Evolutionary conservation across 2,797 vertebrate species (phyloP).

Genomic region (Platyrinchus mystaceus): DNA sequence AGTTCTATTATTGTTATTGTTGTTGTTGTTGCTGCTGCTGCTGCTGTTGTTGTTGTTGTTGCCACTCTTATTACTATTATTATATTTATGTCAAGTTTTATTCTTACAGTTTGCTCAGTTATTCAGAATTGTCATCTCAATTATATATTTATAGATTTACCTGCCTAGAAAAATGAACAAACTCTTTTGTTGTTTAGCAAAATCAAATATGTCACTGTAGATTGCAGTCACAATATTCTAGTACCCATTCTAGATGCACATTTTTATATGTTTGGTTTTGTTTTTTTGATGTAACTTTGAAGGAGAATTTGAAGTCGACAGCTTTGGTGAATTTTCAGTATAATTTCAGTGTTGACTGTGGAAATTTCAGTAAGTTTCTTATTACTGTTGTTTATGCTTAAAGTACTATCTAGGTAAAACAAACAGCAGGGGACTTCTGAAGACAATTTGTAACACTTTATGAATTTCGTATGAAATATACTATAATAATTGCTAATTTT

Average conservation of each 20-base stretch:
- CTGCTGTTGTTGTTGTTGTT: neutral
- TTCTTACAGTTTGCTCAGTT: neutral
- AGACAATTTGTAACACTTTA: neutral
- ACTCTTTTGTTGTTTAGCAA: neutral
- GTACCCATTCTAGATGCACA: neutral
- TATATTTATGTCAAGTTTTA: neutral
- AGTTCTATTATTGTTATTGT: neutral
- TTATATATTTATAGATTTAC: neutral
- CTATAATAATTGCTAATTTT: neutral
- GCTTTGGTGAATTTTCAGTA: neutral
- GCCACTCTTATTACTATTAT: neutral
- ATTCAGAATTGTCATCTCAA: neutral
- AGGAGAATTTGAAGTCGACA: neutral
- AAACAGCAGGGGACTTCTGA: neutral
- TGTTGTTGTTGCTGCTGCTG: rapidly evolving
- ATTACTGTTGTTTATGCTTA: neutral
- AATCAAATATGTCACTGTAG: neutral
- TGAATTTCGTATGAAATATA: neutral
- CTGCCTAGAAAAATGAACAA: neutral
- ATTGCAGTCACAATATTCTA: neutral
- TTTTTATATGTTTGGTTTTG: neutral
- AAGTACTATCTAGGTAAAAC: neutral
- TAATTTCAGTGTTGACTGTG: neutral
- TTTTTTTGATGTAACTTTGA: neutral
- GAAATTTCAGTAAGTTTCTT: neutral